These are phyloP conservation scores for Montipora capitata DNA, from an alignment of 92 coral and sea anemone species.

Conservation along the genomic window DNA sequence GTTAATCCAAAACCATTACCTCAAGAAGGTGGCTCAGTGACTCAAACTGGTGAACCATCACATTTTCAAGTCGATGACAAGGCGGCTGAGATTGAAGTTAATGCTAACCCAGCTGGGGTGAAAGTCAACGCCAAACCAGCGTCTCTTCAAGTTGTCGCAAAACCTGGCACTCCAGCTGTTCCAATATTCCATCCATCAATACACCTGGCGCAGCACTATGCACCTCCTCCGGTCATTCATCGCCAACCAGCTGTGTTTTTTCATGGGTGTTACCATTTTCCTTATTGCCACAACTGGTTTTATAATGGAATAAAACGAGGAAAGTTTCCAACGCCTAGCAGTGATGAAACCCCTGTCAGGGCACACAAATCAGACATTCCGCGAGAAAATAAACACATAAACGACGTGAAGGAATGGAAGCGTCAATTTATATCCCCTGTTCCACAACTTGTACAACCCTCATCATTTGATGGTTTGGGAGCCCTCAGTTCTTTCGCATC, in stretches of 20 bases:
- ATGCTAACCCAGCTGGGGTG: conserved; percentile 99
- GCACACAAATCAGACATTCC: conserved; percentile 87
- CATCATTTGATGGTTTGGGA: conserved; percentile 27
- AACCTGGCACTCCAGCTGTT: conserved; percentile 96
- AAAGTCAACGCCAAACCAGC: conserved; percentile 99
- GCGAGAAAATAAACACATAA: conserved; percentile 46
- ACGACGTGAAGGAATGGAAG: conserved; percentile 44
- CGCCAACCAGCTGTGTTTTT: conserved; percentile 85
- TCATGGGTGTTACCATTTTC: conserved; percentile 57
- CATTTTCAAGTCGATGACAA: conserved; percentile 99
- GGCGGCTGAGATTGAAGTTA: conserved; percentile 99
- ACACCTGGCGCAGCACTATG: conserved; percentile 91
- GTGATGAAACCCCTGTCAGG: conserved; percentile 37
- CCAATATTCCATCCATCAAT: conserved; percentile 96
- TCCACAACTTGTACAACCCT: conserved; percentile 71
- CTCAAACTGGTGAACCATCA: conserved; percentile 97
- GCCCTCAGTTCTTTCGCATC: conserved; percentile 35
- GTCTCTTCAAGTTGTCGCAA: conserved; percentile 98
- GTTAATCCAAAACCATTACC: conserved; percentile 74
- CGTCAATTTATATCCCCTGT: conserved; percentile 84
- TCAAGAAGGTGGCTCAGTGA: conserved; percentile 79
- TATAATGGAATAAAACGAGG: conserved; percentile 87
- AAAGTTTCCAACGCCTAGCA: conserved; percentile 68
- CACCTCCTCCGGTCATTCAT: conserved; percentile 85
- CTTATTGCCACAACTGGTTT: conserved; percentile 79